Percentiles rank a stretch among this genome's conserved stretches.
These are phyloP conservation scores for Pelosia muscerda DNA, from an alignment of 2,888 invertebrate genomes.

Conservation along the genomic window DNA sequence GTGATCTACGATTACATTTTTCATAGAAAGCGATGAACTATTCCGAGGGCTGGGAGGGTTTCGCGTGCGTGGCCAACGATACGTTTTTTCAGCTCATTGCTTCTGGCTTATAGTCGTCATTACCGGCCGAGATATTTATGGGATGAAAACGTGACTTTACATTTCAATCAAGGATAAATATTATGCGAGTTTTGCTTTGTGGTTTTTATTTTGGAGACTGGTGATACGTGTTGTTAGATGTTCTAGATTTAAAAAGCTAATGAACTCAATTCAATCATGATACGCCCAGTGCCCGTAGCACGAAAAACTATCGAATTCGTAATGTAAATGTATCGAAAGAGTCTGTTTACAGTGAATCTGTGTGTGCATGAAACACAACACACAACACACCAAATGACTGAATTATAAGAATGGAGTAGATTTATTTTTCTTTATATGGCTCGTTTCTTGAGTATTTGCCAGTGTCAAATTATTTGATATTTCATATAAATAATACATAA, in stretches of 20 bases:
- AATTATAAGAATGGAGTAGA: too few relatives aligned
- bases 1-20: slow-evolving; percentile 75
- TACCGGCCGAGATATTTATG: slow-evolving; percentile 80
- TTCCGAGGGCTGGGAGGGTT: slow-evolving; percentile 33
- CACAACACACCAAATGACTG: too few relatives aligned
- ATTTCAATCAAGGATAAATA: slow-evolving; percentile 76
- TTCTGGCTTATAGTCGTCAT: slow-evolving; percentile 78
- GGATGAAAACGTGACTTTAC: slow-evolving; percentile 71
- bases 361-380: too few relatives aligned
- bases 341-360: too few relatives aligned
- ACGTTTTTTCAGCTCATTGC: slow-evolving; percentile 81
- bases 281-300: too few relatives aligned
- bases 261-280: not conserved
- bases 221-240: not conserved
- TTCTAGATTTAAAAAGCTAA: not conserved
- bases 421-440: too few relatives aligned
- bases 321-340: too few relatives aligned
- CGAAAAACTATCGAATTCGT: too few relatives aligned
- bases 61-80: slow-evolving; percentile 68
- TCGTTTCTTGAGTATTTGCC: too few relatives aligned
- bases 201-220: slow-evolving; percentile 40
- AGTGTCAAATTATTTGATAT: too few relatives aligned
- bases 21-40: slow-evolving; percentile 65
- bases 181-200: slow-evolving; percentile 52
- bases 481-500: too few relatives aligned